Evolutionary conservation across 2,888 invertebrate species (phyloP), one percentile per base, ranked within the genome.

Genomic region (Limnephilus rhombicus): DNA sequence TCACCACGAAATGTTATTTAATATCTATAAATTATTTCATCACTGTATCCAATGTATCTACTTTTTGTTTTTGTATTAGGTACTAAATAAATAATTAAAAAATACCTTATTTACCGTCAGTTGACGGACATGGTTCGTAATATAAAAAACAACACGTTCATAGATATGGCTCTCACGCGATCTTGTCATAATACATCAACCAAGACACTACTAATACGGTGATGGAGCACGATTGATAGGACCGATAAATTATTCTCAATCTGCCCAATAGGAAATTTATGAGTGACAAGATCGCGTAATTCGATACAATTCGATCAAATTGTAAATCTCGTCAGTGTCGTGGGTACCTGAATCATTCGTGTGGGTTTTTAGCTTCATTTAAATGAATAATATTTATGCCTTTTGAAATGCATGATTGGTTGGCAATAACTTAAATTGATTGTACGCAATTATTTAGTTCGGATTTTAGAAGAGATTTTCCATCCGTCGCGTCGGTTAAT

Each of bases 101-200:
- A 37, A 31, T 18, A 37, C 82, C 83, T 83, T 83, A 83, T 68
- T 68, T 68, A 24, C 24, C 24, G 31, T 12, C 45, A 45, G 85
- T 45, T 68, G 68, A 87, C 34, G 53, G 53, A 45, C 85, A 68
- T 53, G 53, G 4, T 87, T 87, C 53, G n/a, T 53, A 11, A 15
- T 31, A 68, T 49, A 34, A 31, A 53, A 37, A 31, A 53, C 13
- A 15, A 68, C 53, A 53, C 15, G 34, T 68, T 31, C 49, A 11
- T 49, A 49, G 49, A 15, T 49, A 49, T 80, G 9, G 53, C 13
- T 45, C 86, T 86, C 91, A 86, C 91, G 91, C 91, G 89, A 91
- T 45, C 82, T 82, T 45, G 91, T 81, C 91, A 34, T 24, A 68
- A 68, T 89, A 91, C 34, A 83, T 89, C 88, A 91, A 41, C 81